A percentile compares a stretch with the other conserved stretches of the same genome.
These are phyloP conservation scores for Ictidomys tridecemlineatus DNA, from an alignment of 2,113 vertebrate genomes.

Conservation along the genomic window DNA sequence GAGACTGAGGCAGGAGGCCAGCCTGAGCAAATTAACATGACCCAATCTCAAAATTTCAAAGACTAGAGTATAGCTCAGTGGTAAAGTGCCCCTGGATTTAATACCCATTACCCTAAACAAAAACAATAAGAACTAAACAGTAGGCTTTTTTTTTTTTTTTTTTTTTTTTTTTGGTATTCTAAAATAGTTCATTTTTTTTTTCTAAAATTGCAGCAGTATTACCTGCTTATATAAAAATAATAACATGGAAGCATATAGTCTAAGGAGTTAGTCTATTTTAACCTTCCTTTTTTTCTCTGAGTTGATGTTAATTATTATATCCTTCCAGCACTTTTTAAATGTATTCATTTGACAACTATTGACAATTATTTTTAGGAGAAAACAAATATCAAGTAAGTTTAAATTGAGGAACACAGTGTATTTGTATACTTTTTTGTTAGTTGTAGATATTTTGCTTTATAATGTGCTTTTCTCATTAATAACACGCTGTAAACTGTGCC, in stretches of 20 bases:
- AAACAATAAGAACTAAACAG: too few species aligned
- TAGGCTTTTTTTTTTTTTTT: neutral
- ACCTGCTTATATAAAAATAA: neutral
- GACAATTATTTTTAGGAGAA: neutral
- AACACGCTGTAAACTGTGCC: neutral
- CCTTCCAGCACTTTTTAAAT: neutral
- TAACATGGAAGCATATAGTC: neutral
- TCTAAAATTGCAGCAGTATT: neutral
- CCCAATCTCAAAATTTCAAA: too few species aligned
- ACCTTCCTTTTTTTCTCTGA: neutral
- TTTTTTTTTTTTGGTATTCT: neutral
- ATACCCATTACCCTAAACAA: too few species aligned
- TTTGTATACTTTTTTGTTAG: neutral
- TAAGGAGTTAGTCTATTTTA: neutral
- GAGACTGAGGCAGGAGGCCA: too few species aligned
- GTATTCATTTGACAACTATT: neutral
- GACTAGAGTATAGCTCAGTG: too few species aligned
- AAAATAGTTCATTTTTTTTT: neutral
- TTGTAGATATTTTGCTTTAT: neutral
- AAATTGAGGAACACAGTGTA: neutral
- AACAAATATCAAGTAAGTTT: neutral
- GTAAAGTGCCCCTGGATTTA: too few species aligned
- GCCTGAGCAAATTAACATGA: too few species aligned
- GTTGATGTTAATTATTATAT: constrained; percentile 36
- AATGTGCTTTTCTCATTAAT: constrained; percentile 14